Percentiles rank a stretch among this genome's conserved stretches.
phyloP scores from a whole-genome alignment of 1,140 invertebrate species.

The Mercenaria mercenaria region DNA sequence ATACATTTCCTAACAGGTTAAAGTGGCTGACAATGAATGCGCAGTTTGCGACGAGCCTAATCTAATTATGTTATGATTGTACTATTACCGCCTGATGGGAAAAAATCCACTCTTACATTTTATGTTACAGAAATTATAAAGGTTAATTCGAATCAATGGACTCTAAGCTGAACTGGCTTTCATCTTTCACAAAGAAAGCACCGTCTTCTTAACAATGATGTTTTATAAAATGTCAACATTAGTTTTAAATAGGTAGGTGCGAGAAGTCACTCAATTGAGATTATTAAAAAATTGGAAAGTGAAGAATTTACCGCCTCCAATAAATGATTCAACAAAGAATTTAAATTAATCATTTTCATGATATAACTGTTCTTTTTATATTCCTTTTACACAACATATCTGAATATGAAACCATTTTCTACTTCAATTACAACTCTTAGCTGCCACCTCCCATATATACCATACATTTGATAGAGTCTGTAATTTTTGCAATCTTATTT shows the following conservation, averaged over 20 bases:
- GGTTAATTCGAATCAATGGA: constrained; percentile 43
- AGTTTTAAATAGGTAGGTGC: constrained; percentile 47
- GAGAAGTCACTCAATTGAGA: constrained; percentile 59
- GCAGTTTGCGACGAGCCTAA: constrained; percentile 46
- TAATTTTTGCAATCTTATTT: too few relatives aligned
- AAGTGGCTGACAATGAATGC: constrained; percentile 41
- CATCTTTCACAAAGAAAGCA: not conserved
- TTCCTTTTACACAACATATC: too few relatives aligned
- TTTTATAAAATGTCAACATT: constrained; percentile 45
- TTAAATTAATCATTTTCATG: not conserved
- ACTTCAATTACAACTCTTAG: too few relatives aligned
- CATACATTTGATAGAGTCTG: too few relatives aligned
- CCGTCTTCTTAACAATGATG: not conserved
- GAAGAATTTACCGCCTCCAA: constrained; percentile 52
- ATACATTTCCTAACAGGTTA: constrained; percentile 31
- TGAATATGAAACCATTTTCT: too few relatives aligned
- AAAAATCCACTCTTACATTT: constrained; percentile 44
- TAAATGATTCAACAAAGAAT: constrained; percentile 38
- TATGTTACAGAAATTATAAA: constrained; percentile 55
- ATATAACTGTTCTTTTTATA: constrained; percentile 21
- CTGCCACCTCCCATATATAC: too few relatives aligned
- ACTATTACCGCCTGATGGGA: constrained; percentile 29
- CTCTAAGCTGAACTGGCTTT: constrained; percentile 1
- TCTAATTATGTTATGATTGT: constrained; percentile 62
- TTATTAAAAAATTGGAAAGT: constrained; percentile 59